Conservation (phyloP, 2,113 vertebrate genomes). For the Crotalus helleri region DNA sequence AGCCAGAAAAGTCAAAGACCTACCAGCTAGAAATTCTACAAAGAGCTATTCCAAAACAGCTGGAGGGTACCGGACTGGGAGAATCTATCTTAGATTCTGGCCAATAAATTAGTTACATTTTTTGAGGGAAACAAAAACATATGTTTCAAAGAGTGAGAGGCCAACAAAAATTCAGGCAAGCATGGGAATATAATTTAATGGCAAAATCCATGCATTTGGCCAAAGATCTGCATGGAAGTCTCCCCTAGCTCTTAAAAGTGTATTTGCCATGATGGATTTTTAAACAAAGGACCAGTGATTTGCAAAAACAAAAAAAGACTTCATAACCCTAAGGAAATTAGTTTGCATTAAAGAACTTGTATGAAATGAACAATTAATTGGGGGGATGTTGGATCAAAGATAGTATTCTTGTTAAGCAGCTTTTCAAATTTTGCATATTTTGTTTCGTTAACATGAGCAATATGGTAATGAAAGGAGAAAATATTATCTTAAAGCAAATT, state of each 20-base stretch:
- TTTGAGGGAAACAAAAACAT: constrained; percentile 70
- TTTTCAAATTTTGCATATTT: background rate
- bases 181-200: constrained; percentile 52
- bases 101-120: constrained; percentile 58
- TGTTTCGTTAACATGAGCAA: background rate
- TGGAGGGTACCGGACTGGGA: background rate
- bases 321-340: background rate
- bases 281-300: background rate
- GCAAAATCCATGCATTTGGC: constrained; percentile 22
- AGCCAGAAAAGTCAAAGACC: background rate
- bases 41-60: background rate
- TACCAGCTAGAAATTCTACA: background rate
- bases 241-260: background rate
- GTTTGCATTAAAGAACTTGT: background rate
- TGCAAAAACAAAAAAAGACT: background rate
- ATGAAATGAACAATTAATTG: background rate
- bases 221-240: background rate
- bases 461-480: background rate
- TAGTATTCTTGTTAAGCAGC: background rate
- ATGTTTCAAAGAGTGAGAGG: constrained; percentile 59
- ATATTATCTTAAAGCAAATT: background rate
- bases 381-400: background rate
- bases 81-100: constrained; percentile 42
- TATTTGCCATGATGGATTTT: background rate
- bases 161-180: constrained; percentile 60